Percentiles rank a stretch among this genome's conserved stretches.
Conservation (phyloP, 92 coral and sea anemone genomes). For the Heteractis magnifica region DNA sequence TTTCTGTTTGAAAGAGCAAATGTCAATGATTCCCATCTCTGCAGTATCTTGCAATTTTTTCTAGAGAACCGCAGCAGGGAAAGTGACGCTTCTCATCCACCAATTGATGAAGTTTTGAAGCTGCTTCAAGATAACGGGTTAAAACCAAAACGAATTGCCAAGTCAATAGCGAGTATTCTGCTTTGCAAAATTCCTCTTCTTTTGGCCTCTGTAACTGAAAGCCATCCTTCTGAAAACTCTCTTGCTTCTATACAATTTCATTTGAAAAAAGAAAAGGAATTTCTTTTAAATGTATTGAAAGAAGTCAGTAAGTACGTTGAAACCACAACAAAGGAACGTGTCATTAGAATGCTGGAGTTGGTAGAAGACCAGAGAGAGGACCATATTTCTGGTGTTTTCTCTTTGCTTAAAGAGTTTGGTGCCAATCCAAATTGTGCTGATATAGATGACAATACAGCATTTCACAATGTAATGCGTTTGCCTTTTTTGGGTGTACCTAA, state of each 20-base stretch:
- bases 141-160: not conserved
- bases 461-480: constrained; percentile 1
- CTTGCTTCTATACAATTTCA: not conserved
- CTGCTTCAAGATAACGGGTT: not conserved
- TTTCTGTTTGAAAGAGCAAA: not conserved
- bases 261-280: not conserved
- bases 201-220: not conserved
- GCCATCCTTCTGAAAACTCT: not conserved
- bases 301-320: not conserved
- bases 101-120: not conserved
- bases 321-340: not conserved
- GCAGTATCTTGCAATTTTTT: not conserved
- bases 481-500: not conserved
- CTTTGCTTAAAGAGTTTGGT: not conserved
- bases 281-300: not conserved
- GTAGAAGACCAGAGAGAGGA: not conserved
- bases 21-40: not conserved
- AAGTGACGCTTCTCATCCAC: not conserved
- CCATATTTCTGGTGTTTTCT: not conserved
- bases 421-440: not conserved
- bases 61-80: not conserved
- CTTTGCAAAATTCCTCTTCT: not conserved
- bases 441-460: not conserved
- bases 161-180: not conserved
- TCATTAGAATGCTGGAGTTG: not conserved